Evolutionary conservation across 2,797 vertebrate species (phyloP).

Genomic region (Pterois miles): DNA sequence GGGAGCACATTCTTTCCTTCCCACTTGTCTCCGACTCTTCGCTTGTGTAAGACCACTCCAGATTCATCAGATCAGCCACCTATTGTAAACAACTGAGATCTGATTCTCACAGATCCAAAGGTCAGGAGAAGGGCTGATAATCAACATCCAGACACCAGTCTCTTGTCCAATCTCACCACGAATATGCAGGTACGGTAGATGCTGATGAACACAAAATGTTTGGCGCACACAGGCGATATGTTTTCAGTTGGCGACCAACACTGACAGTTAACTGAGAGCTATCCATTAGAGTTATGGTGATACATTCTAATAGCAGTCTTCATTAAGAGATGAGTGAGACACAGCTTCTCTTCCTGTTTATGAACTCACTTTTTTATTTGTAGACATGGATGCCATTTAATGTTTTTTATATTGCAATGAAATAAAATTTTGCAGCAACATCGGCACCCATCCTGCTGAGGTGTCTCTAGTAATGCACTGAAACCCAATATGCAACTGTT

Average conservation of each 20-base stretch:
- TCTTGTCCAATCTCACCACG: background rate
- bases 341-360: conserved; percentile 4
- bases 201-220: conserved; percentile 18
- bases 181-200: background rate
- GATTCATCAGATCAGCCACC: conserved; percentile 61
- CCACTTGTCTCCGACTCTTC: conserved; percentile 26
- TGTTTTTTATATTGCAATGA: conserved; percentile 14
- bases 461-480: background rate
- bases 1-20: conserved; percentile 56
- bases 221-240: background rate
- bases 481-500: background rate
- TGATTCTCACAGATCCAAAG: conserved; percentile 63
- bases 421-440: background rate
- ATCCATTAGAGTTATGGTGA: conserved; percentile 34
- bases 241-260: conserved; percentile 30
- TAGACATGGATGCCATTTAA: background rate
- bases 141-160: conserved; percentile 32
- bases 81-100: conserved; percentile 62
- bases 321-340: conserved; percentile 35
- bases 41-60: conserved; percentile 55
- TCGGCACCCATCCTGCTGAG: background rate
- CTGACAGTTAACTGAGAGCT: conserved; percentile 53
- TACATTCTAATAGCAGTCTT: conserved; percentile 31
- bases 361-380: background rate
- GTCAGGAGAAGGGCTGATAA: conserved; percentile 60